Evolutionary conservation across 2,888 invertebrate genomes (phyloP).

Genomic region (Papilio demoleus): DNA sequence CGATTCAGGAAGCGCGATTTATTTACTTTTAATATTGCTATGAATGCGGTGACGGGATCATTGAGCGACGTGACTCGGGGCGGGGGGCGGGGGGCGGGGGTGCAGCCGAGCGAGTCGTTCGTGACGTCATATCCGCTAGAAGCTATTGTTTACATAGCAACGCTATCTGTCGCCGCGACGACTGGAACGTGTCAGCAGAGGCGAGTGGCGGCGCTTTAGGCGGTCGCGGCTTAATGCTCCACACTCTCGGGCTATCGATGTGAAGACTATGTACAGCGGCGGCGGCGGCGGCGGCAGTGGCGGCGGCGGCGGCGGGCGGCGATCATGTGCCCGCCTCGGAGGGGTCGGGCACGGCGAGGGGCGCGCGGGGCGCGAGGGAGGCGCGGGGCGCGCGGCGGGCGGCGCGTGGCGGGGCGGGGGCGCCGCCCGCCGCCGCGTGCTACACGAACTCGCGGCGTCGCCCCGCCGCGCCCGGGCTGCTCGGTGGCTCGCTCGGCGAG

Average conservation of each 20-base stretch:
- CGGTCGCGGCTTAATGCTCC: conserved; percentile 37
- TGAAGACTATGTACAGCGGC: conserved; percentile 28
- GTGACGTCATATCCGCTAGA: conserved; percentile 38
- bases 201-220: conserved; percentile 38
- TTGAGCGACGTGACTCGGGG: background rate
- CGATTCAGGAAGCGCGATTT: too few relatives aligned
- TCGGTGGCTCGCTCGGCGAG: conserved; percentile 47
- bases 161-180: conserved; percentile 38
- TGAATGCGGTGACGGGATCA: background rate
- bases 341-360: conserved; percentile 45
- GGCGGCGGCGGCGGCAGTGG: too few relatives aligned
- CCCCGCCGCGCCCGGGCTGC: conserved; percentile 43
- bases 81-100: conserved; percentile 40
- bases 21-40: too few relatives aligned
- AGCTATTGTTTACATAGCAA: conserved; percentile 38
- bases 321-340: conserved; percentile 39
- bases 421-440: conserved; percentile 60
- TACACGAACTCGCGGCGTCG: conserved; percentile 59
- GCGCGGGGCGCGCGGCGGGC: conserved; percentile 15
- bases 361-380: too few relatives aligned
- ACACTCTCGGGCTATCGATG: conserved; percentile 29
- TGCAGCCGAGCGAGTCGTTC: conserved; percentile 33
- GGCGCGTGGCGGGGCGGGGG: conserved; percentile 37
- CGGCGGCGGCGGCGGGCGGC: conserved; percentile 9
- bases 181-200: conserved; percentile 19